Percentiles rank a stretch among this genome's conserved stretches.
phyloP scores from a whole-genome alignment of 2,113 vertebrate species.

The Tachuris rubrigastra region DNA sequence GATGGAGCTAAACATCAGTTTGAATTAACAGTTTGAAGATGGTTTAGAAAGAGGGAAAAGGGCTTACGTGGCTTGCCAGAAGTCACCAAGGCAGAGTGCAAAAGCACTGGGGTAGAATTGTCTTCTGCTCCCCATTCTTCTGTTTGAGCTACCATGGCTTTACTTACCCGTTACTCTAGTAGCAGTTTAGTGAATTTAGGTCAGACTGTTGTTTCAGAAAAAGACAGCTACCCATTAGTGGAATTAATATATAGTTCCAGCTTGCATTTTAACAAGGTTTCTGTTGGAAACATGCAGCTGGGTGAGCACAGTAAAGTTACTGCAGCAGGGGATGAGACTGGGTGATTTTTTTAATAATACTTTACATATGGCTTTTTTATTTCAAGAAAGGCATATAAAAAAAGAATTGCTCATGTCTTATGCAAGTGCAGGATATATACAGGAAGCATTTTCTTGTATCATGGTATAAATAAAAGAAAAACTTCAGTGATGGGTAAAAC shows the following conservation, averaged over 20 bases:
- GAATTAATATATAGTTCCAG: not conserved
- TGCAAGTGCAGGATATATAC: not conserved
- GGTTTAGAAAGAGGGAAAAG: not conserved
- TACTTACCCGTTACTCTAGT: not conserved
- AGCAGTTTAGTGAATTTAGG: conserved; percentile 8
- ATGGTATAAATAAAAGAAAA: not conserved
- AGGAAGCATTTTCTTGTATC: not conserved
- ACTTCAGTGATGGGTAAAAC: not conserved
- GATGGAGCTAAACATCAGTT: not conserved
- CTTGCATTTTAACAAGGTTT: conserved; percentile 2
- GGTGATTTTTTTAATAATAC: not conserved
- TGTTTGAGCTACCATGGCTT: not conserved
- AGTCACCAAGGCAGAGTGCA: not conserved
- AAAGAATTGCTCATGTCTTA: not conserved
- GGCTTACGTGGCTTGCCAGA: not conserved
- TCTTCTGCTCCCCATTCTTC: not conserved
- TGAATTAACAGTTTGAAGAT: not conserved
- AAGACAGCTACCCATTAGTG: not conserved
- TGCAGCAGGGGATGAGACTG: not conserved
- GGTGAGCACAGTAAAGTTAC: not conserved
- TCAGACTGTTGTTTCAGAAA: not conserved
- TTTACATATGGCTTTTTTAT: not conserved
- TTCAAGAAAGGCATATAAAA: not conserved
- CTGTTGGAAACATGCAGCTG: not conserved
- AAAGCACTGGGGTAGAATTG: rapidly evolving